These are phyloP conservation scores for Gasteruption jaculator DNA, from an alignment of 2,888 invertebrate species.

Conservation along the genomic window DNA sequence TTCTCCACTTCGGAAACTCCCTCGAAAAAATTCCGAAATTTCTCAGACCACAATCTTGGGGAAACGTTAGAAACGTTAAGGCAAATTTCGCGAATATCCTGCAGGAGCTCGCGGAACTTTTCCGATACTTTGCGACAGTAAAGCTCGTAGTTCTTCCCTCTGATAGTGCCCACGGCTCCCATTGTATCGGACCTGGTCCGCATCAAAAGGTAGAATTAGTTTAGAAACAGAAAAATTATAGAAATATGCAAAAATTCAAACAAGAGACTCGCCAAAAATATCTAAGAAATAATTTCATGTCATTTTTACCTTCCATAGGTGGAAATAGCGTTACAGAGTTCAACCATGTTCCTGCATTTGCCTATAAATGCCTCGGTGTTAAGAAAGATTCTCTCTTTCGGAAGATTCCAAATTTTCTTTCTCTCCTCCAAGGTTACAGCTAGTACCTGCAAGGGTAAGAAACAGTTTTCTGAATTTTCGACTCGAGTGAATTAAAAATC, in stretches of 20 bases:
- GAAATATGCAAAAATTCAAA: conserved; percentile 4
- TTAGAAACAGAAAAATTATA: conserved; percentile 16
- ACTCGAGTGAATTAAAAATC: too few species aligned
- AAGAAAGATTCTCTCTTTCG: conserved; percentile 55
- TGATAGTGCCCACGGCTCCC: conserved; percentile 53
- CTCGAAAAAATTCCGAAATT: conserved; percentile 28
- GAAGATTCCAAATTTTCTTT: conserved; percentile 53
- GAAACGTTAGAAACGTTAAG: conserved; percentile 52
- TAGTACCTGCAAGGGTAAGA: too few species aligned
- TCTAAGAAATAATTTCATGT: conserved; percentile 1
- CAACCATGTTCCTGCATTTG: conserved; percentile 56
- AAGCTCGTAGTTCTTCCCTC: conserved; percentile 37
- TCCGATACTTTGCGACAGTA: conserved; percentile 49
- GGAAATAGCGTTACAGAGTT: conserved; percentile 56
- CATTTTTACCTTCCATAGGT: conserved; percentile 53
- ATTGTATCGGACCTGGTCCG: conserved; percentile 48
- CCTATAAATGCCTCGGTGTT: conserved; percentile 57
- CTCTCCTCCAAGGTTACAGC: conserved; percentile 11
- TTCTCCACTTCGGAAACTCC: conserved; percentile 56
- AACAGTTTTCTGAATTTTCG: too few species aligned
- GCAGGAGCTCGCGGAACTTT: conserved; percentile 51
- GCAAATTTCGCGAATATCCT: conserved; percentile 49
- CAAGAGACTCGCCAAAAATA: background rate
- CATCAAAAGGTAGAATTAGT: too few species aligned
- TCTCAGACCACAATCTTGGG: conserved; percentile 53